These are phyloP conservation scores for Oceanodroma tethys DNA, from an alignment of 2,113 vertebrate species.

Conservation along the genomic window DNA sequence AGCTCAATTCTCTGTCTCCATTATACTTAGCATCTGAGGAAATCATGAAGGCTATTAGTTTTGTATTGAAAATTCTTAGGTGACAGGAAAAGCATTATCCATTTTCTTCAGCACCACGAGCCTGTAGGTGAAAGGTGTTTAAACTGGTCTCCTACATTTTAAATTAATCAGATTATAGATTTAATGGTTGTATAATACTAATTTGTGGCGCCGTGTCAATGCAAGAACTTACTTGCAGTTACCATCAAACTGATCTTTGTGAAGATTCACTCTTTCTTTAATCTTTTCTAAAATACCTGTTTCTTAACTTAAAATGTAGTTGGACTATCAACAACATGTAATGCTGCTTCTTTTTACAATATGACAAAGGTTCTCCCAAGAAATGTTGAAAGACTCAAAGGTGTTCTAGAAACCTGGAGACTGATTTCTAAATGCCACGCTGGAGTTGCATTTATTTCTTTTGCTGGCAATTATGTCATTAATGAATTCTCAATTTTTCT, in stretches of 20 bases:
- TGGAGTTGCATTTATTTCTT: constrained; percentile 3
- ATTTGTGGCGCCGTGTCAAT: background rate
- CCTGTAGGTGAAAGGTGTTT: background rate
- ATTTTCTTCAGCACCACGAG: background rate
- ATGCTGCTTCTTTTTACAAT: background rate
- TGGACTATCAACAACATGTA: background rate
- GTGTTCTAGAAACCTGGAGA: constrained; percentile 13
- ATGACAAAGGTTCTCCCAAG: background rate
- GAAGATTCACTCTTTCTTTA: background rate
- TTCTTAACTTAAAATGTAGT: background rate
- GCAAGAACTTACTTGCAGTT: background rate
- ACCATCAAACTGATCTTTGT: background rate
- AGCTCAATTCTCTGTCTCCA: background rate
- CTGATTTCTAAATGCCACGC: background rate
- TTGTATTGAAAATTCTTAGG: background rate
- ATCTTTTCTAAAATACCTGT: background rate
- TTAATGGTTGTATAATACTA: constrained; percentile 14
- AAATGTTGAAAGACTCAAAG: background rate
- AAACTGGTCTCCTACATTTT: background rate
- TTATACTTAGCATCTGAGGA: background rate
- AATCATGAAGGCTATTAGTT: background rate
- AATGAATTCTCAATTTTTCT: constrained; percentile 50
- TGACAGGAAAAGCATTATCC: background rate
- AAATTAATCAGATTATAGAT: background rate
- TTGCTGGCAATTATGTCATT: background rate